Evolutionary conservation across 2,888 invertebrate genomes (phyloP), one percentile per base, ranked within the genome.

Genomic region (Rhagophthalmus giganteus): DNA sequence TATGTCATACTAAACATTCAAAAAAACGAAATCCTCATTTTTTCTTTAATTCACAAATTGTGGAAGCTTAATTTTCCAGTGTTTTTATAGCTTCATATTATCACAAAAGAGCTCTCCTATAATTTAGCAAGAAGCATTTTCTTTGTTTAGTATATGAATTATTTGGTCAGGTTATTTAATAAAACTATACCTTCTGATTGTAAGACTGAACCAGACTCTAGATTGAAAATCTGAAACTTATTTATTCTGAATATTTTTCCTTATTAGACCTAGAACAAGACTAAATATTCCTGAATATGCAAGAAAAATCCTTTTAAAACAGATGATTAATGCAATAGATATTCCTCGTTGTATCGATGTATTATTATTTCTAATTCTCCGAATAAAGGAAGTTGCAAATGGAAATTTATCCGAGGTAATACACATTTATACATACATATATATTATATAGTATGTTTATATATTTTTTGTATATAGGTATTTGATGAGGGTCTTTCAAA

Each of bases 401-500:
- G 15, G 44, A 31, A 61, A 64, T 24, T 14, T 41, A 7, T 66
- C 66, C 2, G 63, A 65, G 58, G 68, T 66, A 58, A 58, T n/a
- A n/a, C n/a, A n/a, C n/a, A n/a, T n/a, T n/a, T n/a, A 42, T 33
- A 40, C 11, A 20, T 46, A 27, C 41, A 28, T 46, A 14, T 33
- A 3, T 20, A 11, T 39, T 39, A 26, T 30, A 15, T 15, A 42
- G 1, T 11, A 14, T 32, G 11, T 7, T 25, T 34, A 39, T 41
- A 7, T 38, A 39, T 24, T 70, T 40, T 9, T 24, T 57, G 30
- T 45, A 41, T 46, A 50, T 74, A 82, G 62, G 80, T 85, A 0
- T 86, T 86, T 68, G 85, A 85, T 58, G 79, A 81, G 62, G 83
- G 82, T 52, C 84, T 84, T 63, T 74, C 78, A 51, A 85, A 85